Conservation (phyloP, 2,797 vertebrate genomes). For the Nyctalus aviator region DNA sequence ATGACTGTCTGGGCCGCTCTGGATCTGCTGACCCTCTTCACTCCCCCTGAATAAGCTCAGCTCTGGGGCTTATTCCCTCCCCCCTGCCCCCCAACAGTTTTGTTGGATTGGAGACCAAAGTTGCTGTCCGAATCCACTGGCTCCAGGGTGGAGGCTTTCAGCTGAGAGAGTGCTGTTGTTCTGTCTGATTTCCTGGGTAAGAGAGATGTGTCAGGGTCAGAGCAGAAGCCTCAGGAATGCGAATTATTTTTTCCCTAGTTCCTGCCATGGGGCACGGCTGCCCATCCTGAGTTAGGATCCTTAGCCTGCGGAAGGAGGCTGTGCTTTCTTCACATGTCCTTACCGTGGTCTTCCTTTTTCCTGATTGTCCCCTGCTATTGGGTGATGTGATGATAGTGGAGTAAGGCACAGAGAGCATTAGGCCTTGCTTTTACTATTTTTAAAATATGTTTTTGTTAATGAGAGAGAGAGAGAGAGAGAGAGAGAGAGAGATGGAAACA, state of each 20-base stretch:
- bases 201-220: slow-evolving; percentile 49
- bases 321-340: background rate
- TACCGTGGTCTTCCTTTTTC: background rate
- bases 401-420: background rate
- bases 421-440: slow-evolving; percentile 15
- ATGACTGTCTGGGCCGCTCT: background rate
- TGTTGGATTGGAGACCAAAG: slow-evolving; percentile 41
- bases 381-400: background rate
- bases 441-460: too few relatives aligned
- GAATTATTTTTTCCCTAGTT: slow-evolving; percentile 31
- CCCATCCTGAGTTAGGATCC: background rate
- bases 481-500: too few relatives aligned
- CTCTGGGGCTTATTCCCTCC: background rate
- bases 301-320: background rate
- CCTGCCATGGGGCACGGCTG: slow-evolving; percentile 27
- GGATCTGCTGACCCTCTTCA: background rate
- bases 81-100: background rate
- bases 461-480: too few relatives aligned
- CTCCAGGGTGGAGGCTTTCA: slow-evolving; percentile 57
- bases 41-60: background rate
- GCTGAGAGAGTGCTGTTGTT: background rate
- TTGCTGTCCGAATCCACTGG: slow-evolving; percentile 46
- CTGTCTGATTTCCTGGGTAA: slow-evolving; percentile 42
- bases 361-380: background rate
- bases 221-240: slow-evolving; percentile 70